Evolutionary conservation across 2,797 vertebrate species (phyloP).

Genomic region (Sebastes taczanowskii): DNA sequence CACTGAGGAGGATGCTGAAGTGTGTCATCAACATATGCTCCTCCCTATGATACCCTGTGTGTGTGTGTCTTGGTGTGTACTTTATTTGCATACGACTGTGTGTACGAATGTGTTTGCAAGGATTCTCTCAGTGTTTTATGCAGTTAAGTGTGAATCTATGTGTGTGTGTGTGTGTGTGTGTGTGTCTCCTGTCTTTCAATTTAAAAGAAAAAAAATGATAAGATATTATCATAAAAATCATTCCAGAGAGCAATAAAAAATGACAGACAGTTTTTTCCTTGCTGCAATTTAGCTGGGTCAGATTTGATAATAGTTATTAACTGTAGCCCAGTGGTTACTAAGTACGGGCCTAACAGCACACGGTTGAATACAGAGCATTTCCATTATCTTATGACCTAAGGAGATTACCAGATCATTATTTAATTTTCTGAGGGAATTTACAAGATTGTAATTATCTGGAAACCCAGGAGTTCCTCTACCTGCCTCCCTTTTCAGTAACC

Average conservation of each 20-base stretch:
- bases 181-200: neutral
- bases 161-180: neutral
- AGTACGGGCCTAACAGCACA: conserved; percentile 39
- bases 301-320: conserved; percentile 50
- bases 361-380: conserved; percentile 51
- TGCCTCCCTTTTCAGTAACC: conserved; percentile 21
- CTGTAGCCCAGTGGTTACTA: conserved; percentile 34
- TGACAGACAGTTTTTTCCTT: conserved; percentile 16
- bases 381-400: conserved; percentile 57
- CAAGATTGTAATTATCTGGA: conserved; percentile 50
- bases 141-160: neutral
- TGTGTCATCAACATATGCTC: conserved; percentile 41
- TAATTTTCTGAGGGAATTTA: conserved; percentile 52
- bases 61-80: neutral
- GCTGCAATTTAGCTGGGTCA: conserved; percentile 28
- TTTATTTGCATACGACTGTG: neutral
- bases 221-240: conserved; percentile 4
- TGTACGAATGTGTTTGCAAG: neutral
- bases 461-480: conserved; percentile 31
- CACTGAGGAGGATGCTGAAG: conserved; percentile 23
- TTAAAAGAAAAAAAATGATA: neutral
- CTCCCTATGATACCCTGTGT: conserved; percentile 10
- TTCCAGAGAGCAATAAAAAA: conserved; percentile 20
- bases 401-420: conserved; percentile 60
- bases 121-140: neutral